A percentile compares a stretch with the other conserved stretches of the same genome.
phyloP scores from a whole-genome alignment of 2,888 invertebrate species.

The Polydrusus cervinus region DNA sequence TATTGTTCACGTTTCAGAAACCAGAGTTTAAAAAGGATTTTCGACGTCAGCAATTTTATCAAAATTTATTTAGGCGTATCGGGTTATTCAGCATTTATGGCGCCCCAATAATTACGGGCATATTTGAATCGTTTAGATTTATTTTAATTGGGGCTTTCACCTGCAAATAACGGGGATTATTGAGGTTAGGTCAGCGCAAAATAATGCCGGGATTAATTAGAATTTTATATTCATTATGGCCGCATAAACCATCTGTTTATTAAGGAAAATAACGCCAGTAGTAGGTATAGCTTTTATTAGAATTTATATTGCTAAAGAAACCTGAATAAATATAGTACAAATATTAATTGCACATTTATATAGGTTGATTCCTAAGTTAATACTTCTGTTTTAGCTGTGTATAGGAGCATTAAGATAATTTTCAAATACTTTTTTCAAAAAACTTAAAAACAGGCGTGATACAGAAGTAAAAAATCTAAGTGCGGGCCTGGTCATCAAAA shows the following conservation, averaged over 20 bases:
- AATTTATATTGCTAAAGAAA: too few relatives aligned
- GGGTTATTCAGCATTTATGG: constrained; percentile 3
- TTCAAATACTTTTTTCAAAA: too few relatives aligned
- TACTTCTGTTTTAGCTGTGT: too few relatives aligned
- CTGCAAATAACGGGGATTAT: constrained; percentile 20
- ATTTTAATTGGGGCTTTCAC: constrained; percentile 30
- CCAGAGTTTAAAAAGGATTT: constrained; percentile 1
- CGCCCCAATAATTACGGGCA: constrained; percentile 9
- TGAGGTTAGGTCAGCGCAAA: constrained; percentile 1
- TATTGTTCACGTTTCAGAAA: background rate
- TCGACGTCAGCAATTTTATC: constrained; percentile 7
- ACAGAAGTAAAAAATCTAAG: too few relatives aligned
- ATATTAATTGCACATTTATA: too few relatives aligned
- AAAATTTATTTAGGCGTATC: constrained; percentile 14
- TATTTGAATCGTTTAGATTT: constrained; percentile 30
- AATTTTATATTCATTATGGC: background rate
- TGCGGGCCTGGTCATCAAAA: too few relatives aligned
- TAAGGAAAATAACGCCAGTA: background rate
- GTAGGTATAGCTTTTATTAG: too few relatives aligned
- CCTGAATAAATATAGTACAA: too few relatives aligned
- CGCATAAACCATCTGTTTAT: constrained; percentile 2
- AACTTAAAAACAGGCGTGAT: too few relatives aligned
- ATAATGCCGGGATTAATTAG: constrained; percentile 7
- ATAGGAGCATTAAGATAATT: too few relatives aligned
- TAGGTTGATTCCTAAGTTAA: too few relatives aligned